Conservation (phyloP, 2,888 invertebrate species). For the Leucophenga maculata region DNA sequence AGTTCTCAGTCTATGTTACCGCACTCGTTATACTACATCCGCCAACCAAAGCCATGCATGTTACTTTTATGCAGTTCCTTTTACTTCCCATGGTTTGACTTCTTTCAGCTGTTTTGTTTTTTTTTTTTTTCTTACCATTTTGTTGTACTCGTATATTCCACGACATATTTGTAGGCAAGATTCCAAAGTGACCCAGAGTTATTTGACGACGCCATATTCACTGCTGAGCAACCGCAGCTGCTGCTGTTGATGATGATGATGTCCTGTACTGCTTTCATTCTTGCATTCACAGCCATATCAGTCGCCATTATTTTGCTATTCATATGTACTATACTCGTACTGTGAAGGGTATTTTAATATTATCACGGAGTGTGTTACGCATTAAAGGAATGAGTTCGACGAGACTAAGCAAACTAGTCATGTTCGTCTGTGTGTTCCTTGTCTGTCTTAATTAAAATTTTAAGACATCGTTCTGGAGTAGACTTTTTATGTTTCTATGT, state of each 20-base stretch:
- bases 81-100: neutral
- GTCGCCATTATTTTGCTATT: constrained; percentile 50
- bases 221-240: neutral
- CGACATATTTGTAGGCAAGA: constrained; percentile 1
- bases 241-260: constrained; percentile 11
- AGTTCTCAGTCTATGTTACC: too few species aligned
- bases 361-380: too few species aligned
- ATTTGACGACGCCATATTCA: constrained; percentile 17
- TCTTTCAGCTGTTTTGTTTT: neutral
- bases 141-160: neutral
- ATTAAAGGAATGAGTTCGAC: too few species aligned
- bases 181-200: constrained; percentile 33
- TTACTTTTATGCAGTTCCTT: neutral
- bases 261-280: constrained; percentile 1
- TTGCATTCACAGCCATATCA: neutral
- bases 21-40: neutral
- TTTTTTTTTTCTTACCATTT: neutral
- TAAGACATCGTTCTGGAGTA: too few species aligned
- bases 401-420: too few species aligned
- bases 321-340: too few species aligned
- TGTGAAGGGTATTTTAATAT: too few species aligned
- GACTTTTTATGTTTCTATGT: too few species aligned
- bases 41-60: too few species aligned
- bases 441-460: too few species aligned
- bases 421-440: too few species aligned